Evolutionary conservation across 2,113 vertebrate genomes (phyloP).

Genomic region (Xiphias gladius): DNA sequence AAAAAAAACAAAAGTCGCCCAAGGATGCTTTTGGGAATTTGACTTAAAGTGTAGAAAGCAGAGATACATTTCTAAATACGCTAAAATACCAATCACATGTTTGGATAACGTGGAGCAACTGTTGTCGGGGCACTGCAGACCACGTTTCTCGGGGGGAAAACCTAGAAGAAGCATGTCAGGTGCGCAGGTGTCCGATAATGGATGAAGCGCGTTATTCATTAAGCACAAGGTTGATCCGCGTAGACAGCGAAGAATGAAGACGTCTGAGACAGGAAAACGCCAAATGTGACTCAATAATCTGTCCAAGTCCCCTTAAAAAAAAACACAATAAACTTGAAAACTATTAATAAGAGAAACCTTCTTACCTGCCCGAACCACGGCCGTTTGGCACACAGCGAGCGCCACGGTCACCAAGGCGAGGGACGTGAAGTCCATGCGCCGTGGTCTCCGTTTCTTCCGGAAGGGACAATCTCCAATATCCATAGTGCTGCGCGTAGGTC

Average conservation of each 20-base stretch:
- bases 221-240: background rate
- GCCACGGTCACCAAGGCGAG: slow-evolving; percentile 75
- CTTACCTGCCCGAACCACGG: slow-evolving; percentile 84
- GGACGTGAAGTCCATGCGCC: slow-evolving; percentile 78
- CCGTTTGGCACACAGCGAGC: slow-evolving; percentile 77
- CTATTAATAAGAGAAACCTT: background rate
- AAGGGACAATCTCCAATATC: slow-evolving; percentile 81
- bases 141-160: background rate
- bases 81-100: background rate
- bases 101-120: background rate
- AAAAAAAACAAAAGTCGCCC: background rate
- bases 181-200: slow-evolving; percentile 36
- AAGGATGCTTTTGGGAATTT: background rate
- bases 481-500: slow-evolving; percentile 79
- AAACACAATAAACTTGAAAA: background rate
- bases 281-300: background rate
- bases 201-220: slow-evolving; percentile 8
- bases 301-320: background rate
- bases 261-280: background rate
- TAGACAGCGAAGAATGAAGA: background rate
- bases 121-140: background rate
- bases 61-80: background rate
- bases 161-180: slow-evolving; percentile 39
- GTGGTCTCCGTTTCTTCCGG: slow-evolving; percentile 85
- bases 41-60: background rate